A percentile compares a stretch with the other conserved stretches of the same genome.
Conservation (phyloP, 2,888 invertebrate genomes). For the Acleris literana region DNA sequence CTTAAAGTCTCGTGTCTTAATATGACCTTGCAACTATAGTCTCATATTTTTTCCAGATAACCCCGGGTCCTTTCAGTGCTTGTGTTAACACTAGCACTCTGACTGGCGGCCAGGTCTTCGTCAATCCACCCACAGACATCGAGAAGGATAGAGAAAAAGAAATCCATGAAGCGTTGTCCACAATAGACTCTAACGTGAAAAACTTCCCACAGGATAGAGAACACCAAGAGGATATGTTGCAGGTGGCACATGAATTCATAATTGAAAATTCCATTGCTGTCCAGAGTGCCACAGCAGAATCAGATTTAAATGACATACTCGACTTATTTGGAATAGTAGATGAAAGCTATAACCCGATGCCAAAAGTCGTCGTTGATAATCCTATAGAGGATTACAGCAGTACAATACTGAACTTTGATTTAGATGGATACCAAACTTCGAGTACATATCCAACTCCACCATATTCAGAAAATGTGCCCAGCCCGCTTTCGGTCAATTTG, state of each 20-base stretch:
- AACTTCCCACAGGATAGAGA: slow-evolving; percentile 51
- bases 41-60: slow-evolving; percentile 51
- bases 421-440: slow-evolving; percentile 7
- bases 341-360: slow-evolving; percentile 19
- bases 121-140: slow-evolving; percentile 52
- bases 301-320: slow-evolving; percentile 39
- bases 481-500: slow-evolving; percentile 61
- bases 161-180: slow-evolving; percentile 54
- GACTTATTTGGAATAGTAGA: slow-evolving; percentile 44
- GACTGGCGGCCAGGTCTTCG: slow-evolving; percentile 66
- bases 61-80: slow-evolving; percentile 45
- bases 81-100: slow-evolving; percentile 57
- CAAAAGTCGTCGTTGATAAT: slow-evolving; percentile 1
- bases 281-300: slow-evolving; percentile 5
- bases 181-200: slow-evolving; percentile 49
- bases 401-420: slow-evolving; percentile 20
- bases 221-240: slow-evolving; percentile 52
- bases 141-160: slow-evolving; percentile 41
- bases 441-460: slow-evolving; percentile 59
- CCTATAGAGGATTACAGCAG: slow-evolving; percentile 9
- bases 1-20: too few relatives aligned
- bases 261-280: slow-evolving; percentile 44
- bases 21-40: not conserved
- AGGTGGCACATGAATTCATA: slow-evolving; percentile 58
- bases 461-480: slow-evolving; percentile 60